Percentiles rank a stretch among this genome's conserved stretches.
These are phyloP conservation scores for Pterocles gutturalis DNA, from an alignment of 2,113 vertebrate species.

Conservation along the genomic window DNA sequence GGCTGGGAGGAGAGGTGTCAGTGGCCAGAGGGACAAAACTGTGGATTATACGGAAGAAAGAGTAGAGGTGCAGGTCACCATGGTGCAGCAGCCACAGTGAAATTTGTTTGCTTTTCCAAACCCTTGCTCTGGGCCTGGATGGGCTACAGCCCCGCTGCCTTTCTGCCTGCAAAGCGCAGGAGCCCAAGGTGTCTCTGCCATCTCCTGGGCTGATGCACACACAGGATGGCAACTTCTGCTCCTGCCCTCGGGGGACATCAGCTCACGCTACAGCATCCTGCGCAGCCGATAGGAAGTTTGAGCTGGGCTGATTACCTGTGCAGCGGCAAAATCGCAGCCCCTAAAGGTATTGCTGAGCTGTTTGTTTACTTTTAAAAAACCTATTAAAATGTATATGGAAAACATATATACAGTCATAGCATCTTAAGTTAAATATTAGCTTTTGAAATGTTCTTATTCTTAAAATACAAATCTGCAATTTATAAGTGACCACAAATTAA, in stretches of 20 bases:
- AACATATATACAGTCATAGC: not conserved
- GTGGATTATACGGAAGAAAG: fast-evolving
- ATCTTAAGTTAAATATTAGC: not conserved
- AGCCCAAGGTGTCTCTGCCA: fast-evolving
- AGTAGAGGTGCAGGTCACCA: not conserved
- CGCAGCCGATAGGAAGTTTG: not conserved
- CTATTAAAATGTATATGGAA: not conserved
- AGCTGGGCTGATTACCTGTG: fast-evolving
- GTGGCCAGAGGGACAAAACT: not conserved
- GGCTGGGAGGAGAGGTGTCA: not conserved
- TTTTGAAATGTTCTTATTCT: not conserved
- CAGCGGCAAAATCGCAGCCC: not conserved
- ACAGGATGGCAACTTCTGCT: not conserved
- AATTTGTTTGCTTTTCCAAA: not conserved
- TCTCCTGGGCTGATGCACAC: not conserved
- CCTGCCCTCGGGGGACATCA: not conserved
- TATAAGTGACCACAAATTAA: not conserved
- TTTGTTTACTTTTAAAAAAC: fast-evolving
- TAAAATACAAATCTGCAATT: not conserved
- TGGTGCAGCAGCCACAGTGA: not conserved
- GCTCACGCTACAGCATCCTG: not conserved
- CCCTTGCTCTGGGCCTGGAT: fast-evolving
- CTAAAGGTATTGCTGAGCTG: fast-evolving
- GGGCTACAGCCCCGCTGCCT: not conserved
- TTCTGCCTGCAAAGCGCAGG: not conserved